phyloP scores from a whole-genome alignment of 1,140 invertebrate species.

The Pollicipes pollicipes region DNA sequence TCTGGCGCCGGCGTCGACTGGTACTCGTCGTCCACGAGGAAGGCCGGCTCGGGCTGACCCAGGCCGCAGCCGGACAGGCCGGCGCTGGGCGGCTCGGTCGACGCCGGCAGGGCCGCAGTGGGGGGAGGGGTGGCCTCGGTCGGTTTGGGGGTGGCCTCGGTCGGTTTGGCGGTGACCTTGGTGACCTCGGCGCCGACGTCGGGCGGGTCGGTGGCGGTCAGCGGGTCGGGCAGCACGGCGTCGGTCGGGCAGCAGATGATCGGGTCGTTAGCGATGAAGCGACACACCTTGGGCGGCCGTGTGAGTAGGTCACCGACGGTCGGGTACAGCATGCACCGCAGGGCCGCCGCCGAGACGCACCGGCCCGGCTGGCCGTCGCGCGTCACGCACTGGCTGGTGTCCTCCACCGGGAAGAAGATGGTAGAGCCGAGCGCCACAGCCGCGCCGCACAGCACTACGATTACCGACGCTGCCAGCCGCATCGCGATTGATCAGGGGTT shows the following conservation, averaged over 20 bases:
- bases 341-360: not conserved
- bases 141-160: too few relatives aligned
- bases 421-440: not conserved
- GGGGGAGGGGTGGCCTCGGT: not conserved
- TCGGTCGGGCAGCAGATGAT: not conserved
- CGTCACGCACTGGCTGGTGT: not conserved
- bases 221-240: not conserved
- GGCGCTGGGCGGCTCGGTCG: not conserved
- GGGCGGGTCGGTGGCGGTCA: not conserved
- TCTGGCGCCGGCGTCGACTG: too few relatives aligned
- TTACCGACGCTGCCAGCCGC: not conserved
- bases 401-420: not conserved
- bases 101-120: not conserved
- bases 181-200: too few relatives aligned
- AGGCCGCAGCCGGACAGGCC: too few relatives aligned
- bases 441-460: not conserved
- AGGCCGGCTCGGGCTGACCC: too few relatives aligned
- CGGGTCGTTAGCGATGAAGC: not conserved
- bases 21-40: too few relatives aligned
- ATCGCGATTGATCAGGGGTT: too few relatives aligned
- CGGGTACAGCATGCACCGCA: not conserved
- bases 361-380: not conserved
- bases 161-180: too few relatives aligned
- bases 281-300: not conserved
- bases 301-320: not conserved